phyloP scores from a whole-genome alignment of 2,888 invertebrate genomes.

The Nemotelus nigrinus region DNA sequence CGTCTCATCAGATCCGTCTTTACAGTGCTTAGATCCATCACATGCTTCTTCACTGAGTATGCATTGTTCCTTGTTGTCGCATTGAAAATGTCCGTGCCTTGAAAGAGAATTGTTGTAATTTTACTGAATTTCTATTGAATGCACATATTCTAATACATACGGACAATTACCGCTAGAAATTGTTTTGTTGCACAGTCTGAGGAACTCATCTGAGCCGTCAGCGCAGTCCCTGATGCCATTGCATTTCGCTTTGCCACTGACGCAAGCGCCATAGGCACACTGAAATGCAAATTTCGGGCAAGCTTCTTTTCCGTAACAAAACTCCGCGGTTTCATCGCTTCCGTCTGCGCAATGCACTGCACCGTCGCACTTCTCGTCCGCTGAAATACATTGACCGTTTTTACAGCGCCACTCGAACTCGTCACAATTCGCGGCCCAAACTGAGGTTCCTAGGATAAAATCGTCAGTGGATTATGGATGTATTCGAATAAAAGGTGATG shows the following conservation, averaged over 20 bases:
- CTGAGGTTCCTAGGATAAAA: background rate
- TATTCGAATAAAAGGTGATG: no score
- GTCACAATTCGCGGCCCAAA: background rate
- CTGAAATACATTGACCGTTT: conserved; percentile 46
- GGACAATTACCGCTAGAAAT: background rate
- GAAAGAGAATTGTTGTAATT: no score
- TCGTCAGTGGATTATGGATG: no score
- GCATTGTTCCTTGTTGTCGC: conserved; percentile 16
- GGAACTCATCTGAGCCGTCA: conserved; percentile 47
- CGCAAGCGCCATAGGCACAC: conserved; percentile 72
- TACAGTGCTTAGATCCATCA: conserved; percentile 61
- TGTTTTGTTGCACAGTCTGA: background rate
- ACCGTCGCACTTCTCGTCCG: conserved; percentile 59
- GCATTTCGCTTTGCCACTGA: conserved; percentile 68
- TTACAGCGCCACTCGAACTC: conserved; percentile 30
- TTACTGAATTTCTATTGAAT: no score
- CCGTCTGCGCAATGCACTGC: conserved; percentile 52
- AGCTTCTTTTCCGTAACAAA: conserved; percentile 52
- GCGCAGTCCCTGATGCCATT: conserved; percentile 45
- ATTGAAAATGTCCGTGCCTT: conserved; percentile 23
- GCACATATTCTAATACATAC: background rate
- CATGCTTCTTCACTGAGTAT: conserved; percentile 41
- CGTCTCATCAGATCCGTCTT: conserved; percentile 51
- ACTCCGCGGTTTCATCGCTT: conserved; percentile 53
- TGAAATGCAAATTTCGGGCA: conserved; percentile 67